phyloP scores from a whole-genome alignment of 37 sponge, comb jelly and placozoan genomes.

The Amphimedon queenslandica region DNA sequence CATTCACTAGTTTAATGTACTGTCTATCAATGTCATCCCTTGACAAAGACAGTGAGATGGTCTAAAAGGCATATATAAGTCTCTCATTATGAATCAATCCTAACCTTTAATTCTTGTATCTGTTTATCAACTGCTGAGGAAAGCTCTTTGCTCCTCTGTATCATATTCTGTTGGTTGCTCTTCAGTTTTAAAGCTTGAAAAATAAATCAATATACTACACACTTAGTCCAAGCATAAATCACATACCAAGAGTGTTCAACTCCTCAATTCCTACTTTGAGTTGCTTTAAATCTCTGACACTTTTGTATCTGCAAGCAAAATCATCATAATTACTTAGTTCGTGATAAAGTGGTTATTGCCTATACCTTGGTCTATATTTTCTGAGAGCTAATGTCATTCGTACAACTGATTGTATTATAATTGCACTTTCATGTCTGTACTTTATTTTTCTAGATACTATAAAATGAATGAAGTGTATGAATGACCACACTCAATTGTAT shows the following conservation, averaged over 20 bases:
- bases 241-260: constrained; percentile 30
- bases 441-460: constrained; percentile 77
- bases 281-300: constrained; percentile 7
- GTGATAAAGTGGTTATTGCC: too few species aligned
- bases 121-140: too few species aligned
- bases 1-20: constrained; percentile 23
- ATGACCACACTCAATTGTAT: background rate
- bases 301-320: constrained; percentile 36
- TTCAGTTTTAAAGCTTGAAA: too few species aligned
- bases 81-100: too few species aligned
- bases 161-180: too few species aligned
- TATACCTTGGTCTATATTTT: constrained; percentile 76
- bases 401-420: constrained; percentile 68
- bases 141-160: too few species aligned
- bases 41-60: too few species aligned
- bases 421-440: constrained; percentile 56
- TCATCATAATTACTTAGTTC: background rate
- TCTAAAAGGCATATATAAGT: too few species aligned
- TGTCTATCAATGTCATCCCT: constrained; percentile 22
- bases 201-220: too few species aligned
- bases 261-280: constrained; percentile 17
- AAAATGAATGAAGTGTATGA: background rate
- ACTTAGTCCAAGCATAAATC: too few species aligned
- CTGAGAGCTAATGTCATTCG: constrained; percentile 66
- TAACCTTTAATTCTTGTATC: too few species aligned